Base-by-base conservation (phyloP, 2,113 vertebrate species). In the Otocyon megalotis region DNA sequence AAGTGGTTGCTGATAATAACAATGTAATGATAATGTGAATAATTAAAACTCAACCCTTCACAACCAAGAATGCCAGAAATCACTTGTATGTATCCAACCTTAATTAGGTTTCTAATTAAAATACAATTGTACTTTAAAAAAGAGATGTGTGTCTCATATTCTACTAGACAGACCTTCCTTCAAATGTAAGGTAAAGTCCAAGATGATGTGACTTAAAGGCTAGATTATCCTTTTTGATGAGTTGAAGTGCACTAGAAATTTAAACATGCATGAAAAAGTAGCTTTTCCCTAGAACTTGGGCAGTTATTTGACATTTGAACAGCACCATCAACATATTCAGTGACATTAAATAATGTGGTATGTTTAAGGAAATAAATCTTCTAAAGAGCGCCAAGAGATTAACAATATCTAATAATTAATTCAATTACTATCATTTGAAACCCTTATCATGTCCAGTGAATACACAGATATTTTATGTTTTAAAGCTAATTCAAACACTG, bases 281-380 rank as follows among this genome's bases (percentile, higher is more conserved):
- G 43, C 11, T 72, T 84, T 81, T 28, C 69, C 85, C 53, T 28
- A 92, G 50, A 92, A 83, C 43, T n/a, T 16, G 35, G 67, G 37
- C 86, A 92, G 50, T 48, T 77, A 82, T 63, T 53, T 80, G 79
- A 96, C 14, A 90, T 93, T 93, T 87, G 81, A 92, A 83, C 0
- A 83, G 72, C 3, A 63, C 12, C 24, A 79, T 67, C 30, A 58
- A 87, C 74, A 96, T 89, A 86, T 86, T 79, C 72, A 24, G 32
- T 93, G 72, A 96, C 43, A 93, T 87, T 86, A 93, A 96, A 93
- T 72, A 93, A 67, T 5, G 13, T 71, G 22, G 22, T 17, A 53
- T 81, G 22, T 79, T 94, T 72, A 93, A 77, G 56, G 48, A 94
- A 88, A 94, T 92, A 93, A 86, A 50, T 92, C 54, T 88, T 90